These are phyloP conservation scores for Limosa lapponica DNA, from an alignment of 2,797 vertebrate genomes.

Conservation along the genomic window DNA sequence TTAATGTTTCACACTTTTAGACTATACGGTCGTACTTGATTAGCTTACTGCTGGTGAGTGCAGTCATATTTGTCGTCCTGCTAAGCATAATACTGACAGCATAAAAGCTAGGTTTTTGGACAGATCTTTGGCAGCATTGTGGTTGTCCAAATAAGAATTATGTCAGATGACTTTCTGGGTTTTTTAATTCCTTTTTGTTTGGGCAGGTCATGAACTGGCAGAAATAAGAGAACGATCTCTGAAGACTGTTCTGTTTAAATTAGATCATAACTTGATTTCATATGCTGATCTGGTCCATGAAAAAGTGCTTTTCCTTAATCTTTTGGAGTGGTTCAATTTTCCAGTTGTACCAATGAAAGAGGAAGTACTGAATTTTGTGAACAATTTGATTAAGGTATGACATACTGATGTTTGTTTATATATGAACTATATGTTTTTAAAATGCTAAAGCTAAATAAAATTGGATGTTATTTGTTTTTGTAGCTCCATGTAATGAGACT, in stretches of 20 bases:
- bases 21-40: fast-evolving
- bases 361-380: constrained; percentile 86
- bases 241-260: constrained; percentile 86
- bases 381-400: constrained; percentile 86
- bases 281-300: constrained; percentile 88
- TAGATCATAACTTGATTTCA: constrained; percentile 86
- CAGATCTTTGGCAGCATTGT: neutral
- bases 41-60: neutral
- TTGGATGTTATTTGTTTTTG: neutral
- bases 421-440: neutral
- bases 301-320: constrained; percentile 82
- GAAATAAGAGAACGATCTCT: constrained; percentile 94
- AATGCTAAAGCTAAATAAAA: neutral
- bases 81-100: too few species aligned
- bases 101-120: neutral
- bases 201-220: constrained; percentile 87
- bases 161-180: neutral
- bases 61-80: neutral
- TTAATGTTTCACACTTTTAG: neutral
- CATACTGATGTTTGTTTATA: neutral
- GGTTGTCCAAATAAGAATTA: neutral
- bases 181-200: neutral
- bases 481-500: neutral
- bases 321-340: constrained; percentile 97
- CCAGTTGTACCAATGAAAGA: constrained; percentile 88